phyloP scores from a whole-genome alignment of 2,888 invertebrate genomes.

The Cataglyphis livida region DNA sequence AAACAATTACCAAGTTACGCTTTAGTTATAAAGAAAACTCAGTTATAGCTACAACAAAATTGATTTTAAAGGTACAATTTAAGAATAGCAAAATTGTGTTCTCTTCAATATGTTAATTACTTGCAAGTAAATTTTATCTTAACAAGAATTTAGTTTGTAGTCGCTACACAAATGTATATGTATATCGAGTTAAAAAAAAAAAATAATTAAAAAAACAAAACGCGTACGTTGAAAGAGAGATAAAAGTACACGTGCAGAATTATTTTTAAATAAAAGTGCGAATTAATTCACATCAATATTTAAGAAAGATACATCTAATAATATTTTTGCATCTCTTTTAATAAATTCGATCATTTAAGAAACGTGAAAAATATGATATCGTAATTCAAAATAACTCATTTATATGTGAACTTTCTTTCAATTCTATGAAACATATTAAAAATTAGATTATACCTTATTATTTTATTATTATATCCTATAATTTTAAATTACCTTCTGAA shows the following conservation, averaged over 20 bases:
- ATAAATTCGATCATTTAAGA: not conserved
- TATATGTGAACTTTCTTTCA: not conserved
- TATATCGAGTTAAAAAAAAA: not conserved
- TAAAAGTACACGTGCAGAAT: not conserved
- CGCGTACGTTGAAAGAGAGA: not conserved
- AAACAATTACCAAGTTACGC: not conserved
- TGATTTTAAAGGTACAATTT: not conserved
- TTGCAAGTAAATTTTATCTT: not conserved
- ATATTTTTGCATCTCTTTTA: not conserved
- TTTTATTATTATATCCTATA: not conserved
- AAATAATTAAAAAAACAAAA: not conserved
- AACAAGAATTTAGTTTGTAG: not conserved
- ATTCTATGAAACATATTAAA: not conserved
- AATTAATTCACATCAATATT: not conserved
- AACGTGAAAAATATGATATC: not conserved
- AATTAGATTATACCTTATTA: not conserved
- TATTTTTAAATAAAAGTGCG: not conserved
- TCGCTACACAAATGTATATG: not conserved
- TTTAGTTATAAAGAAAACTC: not conserved
- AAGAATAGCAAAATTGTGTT: not conserved
- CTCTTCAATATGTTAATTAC: not conserved
- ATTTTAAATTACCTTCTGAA: conserved; percentile 29
- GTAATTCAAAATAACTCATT: not conserved
- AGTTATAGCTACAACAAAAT: not conserved
- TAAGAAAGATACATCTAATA: not conserved